Evolutionary conservation across 1,140 invertebrate genomes (phyloP), one percentile per base, ranked within the genome.

Genomic region (Diabrotica undecimpunctata): DNA sequence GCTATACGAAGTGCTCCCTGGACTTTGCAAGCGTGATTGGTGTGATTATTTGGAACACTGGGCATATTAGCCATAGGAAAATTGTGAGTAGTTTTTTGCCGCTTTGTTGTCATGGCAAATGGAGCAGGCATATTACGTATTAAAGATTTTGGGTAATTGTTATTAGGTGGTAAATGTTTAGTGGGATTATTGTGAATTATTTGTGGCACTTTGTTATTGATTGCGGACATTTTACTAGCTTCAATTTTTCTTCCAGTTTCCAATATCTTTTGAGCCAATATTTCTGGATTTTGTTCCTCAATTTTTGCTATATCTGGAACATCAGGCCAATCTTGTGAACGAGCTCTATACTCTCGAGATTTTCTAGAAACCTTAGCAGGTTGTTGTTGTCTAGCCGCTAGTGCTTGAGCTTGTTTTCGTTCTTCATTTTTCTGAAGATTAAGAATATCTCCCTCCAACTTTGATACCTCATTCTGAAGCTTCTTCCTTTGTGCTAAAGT

Each of bases 311-410:
- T 87, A 69, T 94, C 91, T 0, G 92, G 92, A 35, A 95, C 90
- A 68, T 94, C 91, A 0, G 93, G 92, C 92, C 92, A 95, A 73
- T 95, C 92, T 77, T 94, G 92, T 1, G 90, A 93, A 5, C 91
- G 81, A 4, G 89, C 88, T 3, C 91, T 83, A 62, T 88, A 85
- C 62, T 92, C 90, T 35, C 90, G 81, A 50, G 82, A 85, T 74
- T 91, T 91, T 2, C 90, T 82, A 11, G 76, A 76, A 8, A 70
- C 46, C 64, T 76, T 76, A n/a, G 60, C 61, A 5, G 65, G 25
- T 62, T 70, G 64, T 25, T 70, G 73, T 55, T 70, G 71, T 41
- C 41, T 68, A 8, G 64, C 70, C 11, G 63, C 58, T 66, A 74
- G 53, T 9, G 79, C 70, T 59, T 72, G 83, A 7, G 83, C 81